Evolutionary conservation across 2,797 vertebrate species (phyloP).

Genomic region (Anguilla obscura): DNA sequence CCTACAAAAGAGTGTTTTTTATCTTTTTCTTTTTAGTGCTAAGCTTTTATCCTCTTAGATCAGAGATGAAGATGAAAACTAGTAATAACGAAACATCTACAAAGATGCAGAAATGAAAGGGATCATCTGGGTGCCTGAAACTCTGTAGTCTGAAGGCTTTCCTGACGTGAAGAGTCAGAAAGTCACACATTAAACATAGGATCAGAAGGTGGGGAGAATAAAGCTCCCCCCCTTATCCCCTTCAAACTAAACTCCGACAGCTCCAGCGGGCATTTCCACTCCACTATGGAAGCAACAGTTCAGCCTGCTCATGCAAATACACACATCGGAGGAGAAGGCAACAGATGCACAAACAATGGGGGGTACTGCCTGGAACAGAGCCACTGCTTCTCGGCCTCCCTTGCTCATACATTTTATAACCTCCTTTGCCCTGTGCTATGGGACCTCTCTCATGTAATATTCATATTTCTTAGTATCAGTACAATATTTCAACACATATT

Average conservation of each 20-base stretch:
- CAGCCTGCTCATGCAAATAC: slow-evolving; percentile 18
- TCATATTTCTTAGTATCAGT: slow-evolving; percentile 6
- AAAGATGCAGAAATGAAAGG: slow-evolving; percentile 25
- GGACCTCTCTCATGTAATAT: slow-evolving; percentile 17
- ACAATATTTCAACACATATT: slow-evolving; percentile 1
- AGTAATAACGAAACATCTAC: slow-evolving; percentile 19
- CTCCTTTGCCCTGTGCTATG: slow-evolving; percentile 18
- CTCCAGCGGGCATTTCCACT: slow-evolving; percentile 13
- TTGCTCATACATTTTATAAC: slow-evolving; percentile 33
- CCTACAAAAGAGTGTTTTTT: neutral
- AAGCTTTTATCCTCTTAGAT: slow-evolving; percentile 12
- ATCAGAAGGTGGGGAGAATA: neutral
- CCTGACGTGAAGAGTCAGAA: slow-evolving; percentile 10
- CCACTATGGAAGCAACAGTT: slow-evolving; percentile 4
- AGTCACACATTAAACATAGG: slow-evolving; percentile 2
- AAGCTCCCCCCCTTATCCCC: neutral
- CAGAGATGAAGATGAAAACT: slow-evolving; percentile 19
- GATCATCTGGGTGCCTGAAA: slow-evolving; percentile 1
- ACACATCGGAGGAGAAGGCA: slow-evolving; percentile 31
- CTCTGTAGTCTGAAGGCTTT: slow-evolving; percentile 2
- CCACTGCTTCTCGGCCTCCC: slow-evolving; percentile 15
- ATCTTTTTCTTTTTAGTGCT: neutral
- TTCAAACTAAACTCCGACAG: slow-evolving; percentile 4
- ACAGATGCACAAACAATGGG: slow-evolving; percentile 45
- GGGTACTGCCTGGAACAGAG: slow-evolving; percentile 33